phyloP scores from a whole-genome alignment of 2,113 vertebrate species.

The Brachypteracias leptosomus region DNA sequence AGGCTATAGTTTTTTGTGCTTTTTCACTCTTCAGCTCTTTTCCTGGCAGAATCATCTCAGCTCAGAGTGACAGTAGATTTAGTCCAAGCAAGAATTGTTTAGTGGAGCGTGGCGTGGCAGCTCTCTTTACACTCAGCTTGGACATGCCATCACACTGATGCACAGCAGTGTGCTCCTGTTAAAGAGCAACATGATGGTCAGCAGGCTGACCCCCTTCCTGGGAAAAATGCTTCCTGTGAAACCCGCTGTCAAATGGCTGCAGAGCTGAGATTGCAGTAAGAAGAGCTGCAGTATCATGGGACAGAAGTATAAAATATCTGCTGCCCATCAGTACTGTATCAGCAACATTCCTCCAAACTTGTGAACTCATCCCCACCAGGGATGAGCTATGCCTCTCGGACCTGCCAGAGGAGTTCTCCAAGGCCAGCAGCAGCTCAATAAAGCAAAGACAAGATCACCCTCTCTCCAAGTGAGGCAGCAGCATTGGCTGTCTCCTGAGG shows the following conservation, averaged over 20 bases:
- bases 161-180: not conserved
- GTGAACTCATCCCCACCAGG: not conserved
- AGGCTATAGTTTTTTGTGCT: not conserved
- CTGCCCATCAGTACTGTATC: not conserved
- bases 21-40: not conserved
- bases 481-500: not conserved
- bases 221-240: not conserved
- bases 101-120: not conserved
- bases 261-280: not conserved
- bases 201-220: not conserved
- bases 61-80: not conserved
- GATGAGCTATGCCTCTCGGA: not conserved
- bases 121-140: not conserved
- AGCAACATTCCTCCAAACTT: not conserved
- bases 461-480: not conserved
- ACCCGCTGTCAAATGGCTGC: not conserved
- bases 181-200: not conserved
- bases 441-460: not conserved
- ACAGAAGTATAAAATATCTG: not conserved
- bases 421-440: not conserved
- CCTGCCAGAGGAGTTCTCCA: not conserved
- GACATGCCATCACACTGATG: not conserved
- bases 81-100: slow-evolving; percentile 5
- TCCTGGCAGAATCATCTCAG: not conserved
- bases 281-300: not conserved